Percentiles rank a stretch among this genome's conserved stretches.
phyloP scores from a whole-genome alignment of 1,140 invertebrate genomes.

The Sycophaga agraensis region DNA sequence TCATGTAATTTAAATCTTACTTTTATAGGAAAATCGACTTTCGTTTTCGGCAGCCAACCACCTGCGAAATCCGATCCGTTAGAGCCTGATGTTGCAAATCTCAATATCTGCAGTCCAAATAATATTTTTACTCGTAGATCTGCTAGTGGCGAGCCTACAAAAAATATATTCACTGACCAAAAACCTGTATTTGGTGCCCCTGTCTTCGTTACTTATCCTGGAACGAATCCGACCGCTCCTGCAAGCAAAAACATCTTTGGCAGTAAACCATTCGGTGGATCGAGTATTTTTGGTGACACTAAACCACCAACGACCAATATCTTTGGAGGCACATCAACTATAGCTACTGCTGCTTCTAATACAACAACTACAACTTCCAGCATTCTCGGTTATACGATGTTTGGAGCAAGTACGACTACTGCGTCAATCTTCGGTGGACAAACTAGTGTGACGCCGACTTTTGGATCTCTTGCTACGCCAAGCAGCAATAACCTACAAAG shows the following conservation, averaged over 20 bases:
- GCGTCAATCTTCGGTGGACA: constrained; percentile 8
- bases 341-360: not conserved
- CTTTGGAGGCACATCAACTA: constrained; percentile 12
- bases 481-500: not conserved
- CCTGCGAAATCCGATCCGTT: constrained; percentile 11
- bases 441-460: not conserved
- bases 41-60: constrained; percentile 12
- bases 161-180: constrained; percentile 2
- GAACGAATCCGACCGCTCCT: too few relatives aligned
- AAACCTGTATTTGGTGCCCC: not conserved
- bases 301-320: constrained; percentile 15
- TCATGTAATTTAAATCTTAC: too few relatives aligned
- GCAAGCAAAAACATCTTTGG: not conserved
- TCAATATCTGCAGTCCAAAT: constrained; percentile 44
- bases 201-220: not conserved
- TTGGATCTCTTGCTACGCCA: not conserved
- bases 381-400: too few relatives aligned
- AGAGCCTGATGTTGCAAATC: constrained; percentile 28
- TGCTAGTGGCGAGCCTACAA: constrained; percentile 7
- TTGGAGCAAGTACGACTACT: not conserved
- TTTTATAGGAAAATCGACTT: constrained; percentile 15
- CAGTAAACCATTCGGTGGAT: not conserved
- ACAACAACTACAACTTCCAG: not conserved
- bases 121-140: not conserved
- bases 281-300: constrained; percentile 12